phyloP scores from a whole-genome alignment of 1,140 invertebrate species.

The Cydia strobilella region DNA sequence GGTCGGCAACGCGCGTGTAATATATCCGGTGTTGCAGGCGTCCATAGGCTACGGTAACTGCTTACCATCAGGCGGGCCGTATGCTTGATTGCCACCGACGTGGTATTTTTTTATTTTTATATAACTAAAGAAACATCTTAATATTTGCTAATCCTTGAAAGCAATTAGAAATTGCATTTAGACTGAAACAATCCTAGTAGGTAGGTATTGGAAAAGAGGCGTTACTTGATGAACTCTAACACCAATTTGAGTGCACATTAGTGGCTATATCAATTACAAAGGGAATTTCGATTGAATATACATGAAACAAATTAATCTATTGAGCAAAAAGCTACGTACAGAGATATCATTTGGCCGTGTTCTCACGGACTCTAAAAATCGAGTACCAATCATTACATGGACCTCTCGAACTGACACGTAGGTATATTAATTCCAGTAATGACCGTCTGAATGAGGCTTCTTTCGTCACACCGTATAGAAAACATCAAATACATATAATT shows the following conservation, averaged over 20 bases:
- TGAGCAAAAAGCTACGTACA: constrained; percentile 56
- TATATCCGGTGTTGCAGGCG: too few species aligned
- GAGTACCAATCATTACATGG: constrained; percentile 63
- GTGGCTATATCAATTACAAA: constrained; percentile 51
- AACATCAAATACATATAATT: constrained; percentile 79
- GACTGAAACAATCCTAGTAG: not conserved
- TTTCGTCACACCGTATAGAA: constrained; percentile 78
- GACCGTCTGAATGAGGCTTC: constrained; percentile 67
- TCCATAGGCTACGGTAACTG: too few species aligned
- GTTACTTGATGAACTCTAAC: constrained; percentile 35
- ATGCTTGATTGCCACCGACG: too few species aligned
- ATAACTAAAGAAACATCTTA: too few species aligned
- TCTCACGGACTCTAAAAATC: constrained; percentile 76
- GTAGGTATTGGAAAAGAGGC: not conserved
- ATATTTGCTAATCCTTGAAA: not conserved
- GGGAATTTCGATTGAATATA: constrained; percentile 46
- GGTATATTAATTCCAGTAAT: constrained; percentile 79
- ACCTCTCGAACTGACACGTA: constrained; percentile 76
- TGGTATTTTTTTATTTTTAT: too few species aligned
- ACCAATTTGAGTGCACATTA: constrained; percentile 40
- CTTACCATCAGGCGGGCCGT: too few species aligned
- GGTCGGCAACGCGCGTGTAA: too few species aligned
- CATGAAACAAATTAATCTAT: constrained; percentile 47
- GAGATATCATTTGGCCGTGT: constrained; percentile 70
- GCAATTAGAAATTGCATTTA: not conserved